These are phyloP conservation scores for Drosophila leontia DNA, from an alignment of 1,140 invertebrate species.

Conservation along the genomic window DNA sequence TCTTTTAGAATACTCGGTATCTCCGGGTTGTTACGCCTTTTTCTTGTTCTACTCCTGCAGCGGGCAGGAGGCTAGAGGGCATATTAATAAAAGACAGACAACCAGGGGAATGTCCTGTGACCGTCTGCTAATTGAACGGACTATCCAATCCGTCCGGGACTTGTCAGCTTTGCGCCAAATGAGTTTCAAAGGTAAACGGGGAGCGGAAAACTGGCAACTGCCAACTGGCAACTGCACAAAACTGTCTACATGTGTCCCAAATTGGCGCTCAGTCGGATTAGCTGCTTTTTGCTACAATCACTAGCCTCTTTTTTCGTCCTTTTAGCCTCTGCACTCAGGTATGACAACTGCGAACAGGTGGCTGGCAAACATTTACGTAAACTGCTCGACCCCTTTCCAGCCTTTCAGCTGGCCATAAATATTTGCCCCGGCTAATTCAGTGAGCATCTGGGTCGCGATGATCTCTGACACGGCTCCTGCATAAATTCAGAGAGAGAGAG, in stretches of 20 bases:
- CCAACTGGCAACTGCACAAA: constrained; percentile 32
- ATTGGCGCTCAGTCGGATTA: constrained; percentile 70
- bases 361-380: constrained; percentile 65
- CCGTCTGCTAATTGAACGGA: constrained; percentile 67
- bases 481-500: constrained; percentile 39
- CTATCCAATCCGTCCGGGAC: constrained; percentile 39
- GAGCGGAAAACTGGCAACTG: constrained; percentile 32
- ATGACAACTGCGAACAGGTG: constrained; percentile 71
- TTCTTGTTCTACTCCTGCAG: constrained; percentile 10
- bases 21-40: neutral
- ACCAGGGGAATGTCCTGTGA: constrained; percentile 38
- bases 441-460: constrained; percentile 60
- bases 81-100: constrained; percentile 60
- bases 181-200: constrained; percentile 46
- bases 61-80: constrained; percentile 15
- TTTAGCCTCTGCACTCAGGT: constrained; percentile 30
- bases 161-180: constrained; percentile 57
- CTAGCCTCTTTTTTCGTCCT: constrained; percentile 30
- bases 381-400: constrained; percentile 32
- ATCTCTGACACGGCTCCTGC: constrained; percentile 60
- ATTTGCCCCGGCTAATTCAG: constrained; percentile 59
- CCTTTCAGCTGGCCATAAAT: constrained; percentile 46
- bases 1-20: neutral
- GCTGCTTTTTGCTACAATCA: constrained; percentile 57
- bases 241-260: constrained; percentile 65